These are phyloP conservation scores for Phengaris arion DNA, from an alignment of 2,888 invertebrate species.

Conservation along the genomic window DNA sequence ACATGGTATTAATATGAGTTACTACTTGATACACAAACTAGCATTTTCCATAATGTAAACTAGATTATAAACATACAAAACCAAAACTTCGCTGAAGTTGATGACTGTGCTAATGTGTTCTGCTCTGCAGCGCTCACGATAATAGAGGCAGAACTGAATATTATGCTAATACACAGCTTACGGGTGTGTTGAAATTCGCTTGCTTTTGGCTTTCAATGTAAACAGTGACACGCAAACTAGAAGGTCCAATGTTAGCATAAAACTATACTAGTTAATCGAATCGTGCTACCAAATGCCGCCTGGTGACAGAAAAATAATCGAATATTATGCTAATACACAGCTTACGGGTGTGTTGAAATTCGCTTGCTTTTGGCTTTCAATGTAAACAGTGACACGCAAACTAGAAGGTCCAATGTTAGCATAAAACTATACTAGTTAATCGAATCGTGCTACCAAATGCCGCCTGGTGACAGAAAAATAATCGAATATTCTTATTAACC, in stretches of 20 bases:
- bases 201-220: constrained; percentile 1
- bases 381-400: background rate
- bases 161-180: constrained; percentile 9
- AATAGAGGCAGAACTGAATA: constrained; percentile 5
- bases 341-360: constrained; percentile 4
- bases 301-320: too few species aligned
- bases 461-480: too few species aligned
- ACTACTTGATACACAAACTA: too few species aligned
- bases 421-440: background rate
- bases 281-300: too few species aligned
- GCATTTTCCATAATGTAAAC: background rate
- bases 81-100: background rate
- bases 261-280: background rate
- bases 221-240: background rate
- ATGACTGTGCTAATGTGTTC: constrained; percentile 7
- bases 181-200: constrained; percentile 3
- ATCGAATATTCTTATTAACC: too few species aligned
- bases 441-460: too few species aligned
- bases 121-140: background rate
- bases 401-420: background rate
- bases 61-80: background rate
- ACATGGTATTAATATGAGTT: too few species aligned
- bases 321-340: background rate
- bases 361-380: background rate
- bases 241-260: background rate